A percentile compares a stretch with the other conserved stretches of the same genome.
phyloP scores from a whole-genome alignment of 2,888 invertebrate genomes.

The Actias luna region DNA sequence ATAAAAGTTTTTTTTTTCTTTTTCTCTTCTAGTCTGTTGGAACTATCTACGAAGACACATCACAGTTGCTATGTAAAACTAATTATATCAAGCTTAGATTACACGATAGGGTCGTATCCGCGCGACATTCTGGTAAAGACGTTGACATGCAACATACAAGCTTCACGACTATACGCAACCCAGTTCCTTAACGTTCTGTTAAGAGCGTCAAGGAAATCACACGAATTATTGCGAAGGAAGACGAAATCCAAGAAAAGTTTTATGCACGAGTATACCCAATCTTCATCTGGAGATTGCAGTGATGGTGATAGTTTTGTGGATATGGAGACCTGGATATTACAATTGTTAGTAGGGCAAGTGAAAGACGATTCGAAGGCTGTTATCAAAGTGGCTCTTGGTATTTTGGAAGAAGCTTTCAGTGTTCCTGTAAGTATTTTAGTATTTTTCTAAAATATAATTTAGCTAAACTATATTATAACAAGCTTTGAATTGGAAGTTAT shows the following conservation, averaged over 20 bases:
- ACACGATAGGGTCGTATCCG: conserved; percentile 87
- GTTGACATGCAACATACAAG: conserved; percentile 80
- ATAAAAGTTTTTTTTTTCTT: too few relatives aligned
- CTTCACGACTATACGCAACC: conserved; percentile 90
- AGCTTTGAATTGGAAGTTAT: too few relatives aligned
- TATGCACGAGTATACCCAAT: conserved; percentile 53
- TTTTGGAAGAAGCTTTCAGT: conserved; percentile 96
- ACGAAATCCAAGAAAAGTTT: conserved; percentile 65
- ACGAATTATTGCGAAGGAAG: conserved; percentile 67
- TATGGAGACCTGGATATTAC: conserved; percentile 93
- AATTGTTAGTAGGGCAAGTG: conserved; percentile 91
- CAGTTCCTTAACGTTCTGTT: conserved; percentile 94
- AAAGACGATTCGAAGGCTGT: conserved; percentile 92
- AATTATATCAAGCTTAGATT: conserved; percentile 95
- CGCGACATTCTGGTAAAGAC: conserved; percentile 84
- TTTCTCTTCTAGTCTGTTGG: conserved; percentile 84
- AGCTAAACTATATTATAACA: too few relatives aligned
- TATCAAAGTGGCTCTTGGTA: conserved; percentile 89
- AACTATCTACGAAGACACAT: conserved; percentile 90
- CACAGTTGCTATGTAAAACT: conserved; percentile 97
- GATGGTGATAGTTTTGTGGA: conserved; percentile 68
- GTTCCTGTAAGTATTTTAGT: conserved; percentile 83
- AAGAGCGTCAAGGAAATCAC: conserved; percentile 83
- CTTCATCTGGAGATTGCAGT: conserved; percentile 48
- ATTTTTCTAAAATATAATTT: not conserved